Conservation (phyloP, 2,888 invertebrate species). For the Scaptomyza reducta region DNA sequence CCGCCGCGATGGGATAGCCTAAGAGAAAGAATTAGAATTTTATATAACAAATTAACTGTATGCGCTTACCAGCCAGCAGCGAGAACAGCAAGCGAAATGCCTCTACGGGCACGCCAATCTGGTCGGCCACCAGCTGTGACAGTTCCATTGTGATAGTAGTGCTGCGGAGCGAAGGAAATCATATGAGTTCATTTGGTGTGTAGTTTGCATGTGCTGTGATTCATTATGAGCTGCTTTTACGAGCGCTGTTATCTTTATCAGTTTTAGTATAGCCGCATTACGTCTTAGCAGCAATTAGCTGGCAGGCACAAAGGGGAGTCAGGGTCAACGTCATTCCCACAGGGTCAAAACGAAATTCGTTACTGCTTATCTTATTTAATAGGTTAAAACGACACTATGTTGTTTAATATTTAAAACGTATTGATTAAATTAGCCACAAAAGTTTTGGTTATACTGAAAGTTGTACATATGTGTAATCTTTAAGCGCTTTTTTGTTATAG, state of each 20-base stretch:
- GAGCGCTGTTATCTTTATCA: slow-evolving; percentile 3
- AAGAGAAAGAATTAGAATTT: not conserved
- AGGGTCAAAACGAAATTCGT: slow-evolving; percentile 26
- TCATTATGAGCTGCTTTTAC: slow-evolving; percentile 24
- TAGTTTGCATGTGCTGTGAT: slow-evolving; percentile 5
- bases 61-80: slow-evolving; percentile 86
- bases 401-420: slow-evolving; percentile 23
- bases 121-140: slow-evolving; percentile 26
- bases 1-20: slow-evolving; percentile 90
- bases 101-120: slow-evolving; percentile 86
- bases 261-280: slow-evolving; percentile 1
- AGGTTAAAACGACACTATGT: not conserved
- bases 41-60: not conserved
- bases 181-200: slow-evolving; percentile 31
- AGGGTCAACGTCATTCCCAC: slow-evolving; percentile 18
- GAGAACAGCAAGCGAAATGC: slow-evolving; percentile 88
- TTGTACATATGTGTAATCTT: not conserved
- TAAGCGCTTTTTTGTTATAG: slow-evolving; percentile 1
- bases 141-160: slow-evolving; percentile 9
- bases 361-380: not conserved
- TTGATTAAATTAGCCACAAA: slow-evolving; percentile 22
- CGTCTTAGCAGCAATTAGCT: slow-evolving; percentile 13
- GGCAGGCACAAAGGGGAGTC: slow-evolving; percentile 8
- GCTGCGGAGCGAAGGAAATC: slow-evolving; percentile 11
- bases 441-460: not conserved